Evolutionary conservation across 2,888 invertebrate species (phyloP), one percentile per base, ranked within the genome.

Genomic region (Rutpela maculata): DNA sequence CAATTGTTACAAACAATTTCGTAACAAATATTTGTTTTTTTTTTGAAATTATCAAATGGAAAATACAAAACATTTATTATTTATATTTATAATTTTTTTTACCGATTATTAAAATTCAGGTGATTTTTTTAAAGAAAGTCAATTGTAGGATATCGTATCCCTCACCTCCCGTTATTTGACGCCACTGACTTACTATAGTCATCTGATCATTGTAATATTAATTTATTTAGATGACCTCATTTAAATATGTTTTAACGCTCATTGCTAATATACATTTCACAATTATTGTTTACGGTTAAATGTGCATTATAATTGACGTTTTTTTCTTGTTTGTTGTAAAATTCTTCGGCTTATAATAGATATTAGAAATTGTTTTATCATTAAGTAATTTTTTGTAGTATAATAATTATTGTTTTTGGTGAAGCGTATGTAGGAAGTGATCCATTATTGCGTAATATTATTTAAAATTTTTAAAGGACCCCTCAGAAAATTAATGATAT

Each of bases 211-310:
- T 69, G 63, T 63, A 65, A 65, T 66, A 70, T 69, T 69, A 74
- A 74, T 70, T 69, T 73, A 68, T 62, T 71, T 59, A 75, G 73
- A 75, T 73, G 78, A 75, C 75, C 78, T 75, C 75, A 78, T 78
- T 78, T 78, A 69, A 78, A 75, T 78, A 71, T 59, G 65, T 77
- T 67, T 72, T 55, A 76, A 69, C 59, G 67, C 57, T 73, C 69
- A 65, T 77, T 74, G 74, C 74, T 66, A 77, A 74, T 74, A 66
- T 70, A 60, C 69, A 74, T 77, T 77, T 77, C 77, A 73, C 77
- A 77, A 77, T 73, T 59, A 74, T 68, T 77, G 60, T 74, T 77
- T 77, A 73, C 77, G 74, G 69, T 74, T 69, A 69, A 69, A 70
- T 75, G 75, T 70, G 43, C 35, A 43, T 71, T 63, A 60, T 67